phyloP scores from a whole-genome alignment of 2,888 invertebrate species.

The Bibio marci region DNA sequence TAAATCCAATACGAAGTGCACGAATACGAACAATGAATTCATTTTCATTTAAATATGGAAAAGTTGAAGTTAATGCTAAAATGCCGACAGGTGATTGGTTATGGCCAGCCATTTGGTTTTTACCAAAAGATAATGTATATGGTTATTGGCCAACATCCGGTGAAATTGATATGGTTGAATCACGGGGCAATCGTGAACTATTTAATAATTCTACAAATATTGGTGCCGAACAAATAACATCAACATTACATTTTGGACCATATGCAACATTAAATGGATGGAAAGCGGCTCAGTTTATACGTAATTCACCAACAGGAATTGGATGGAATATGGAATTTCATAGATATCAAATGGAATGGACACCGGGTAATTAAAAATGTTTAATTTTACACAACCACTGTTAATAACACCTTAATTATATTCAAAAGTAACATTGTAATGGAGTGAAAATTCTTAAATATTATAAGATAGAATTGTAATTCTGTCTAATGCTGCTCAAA shows the following conservation, averaged over 20 bases:
- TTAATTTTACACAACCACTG: no score
- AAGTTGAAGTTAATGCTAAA: conserved; percentile 44
- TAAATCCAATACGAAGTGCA: conserved; percentile 52
- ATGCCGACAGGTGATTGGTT: conserved; percentile 53
- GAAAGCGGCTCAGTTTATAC: conserved; percentile 23
- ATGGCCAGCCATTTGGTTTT: conserved; percentile 43
- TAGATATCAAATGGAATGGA: conserved; percentile 50
- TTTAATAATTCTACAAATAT: conserved; percentile 32
- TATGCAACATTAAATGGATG: conserved; percentile 35
- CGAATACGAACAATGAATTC: conserved; percentile 41
- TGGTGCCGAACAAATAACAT: conserved; percentile 38
- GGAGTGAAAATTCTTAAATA: no score
- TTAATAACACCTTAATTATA: no score
- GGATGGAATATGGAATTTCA: conserved; percentile 42
- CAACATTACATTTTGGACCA: conserved; percentile 52
- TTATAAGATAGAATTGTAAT: no score
- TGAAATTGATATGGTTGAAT: conserved; percentile 52
- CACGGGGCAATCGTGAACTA: conserved; percentile 42
- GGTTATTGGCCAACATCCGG: conserved; percentile 55
- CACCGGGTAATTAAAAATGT: conserved; percentile 19
- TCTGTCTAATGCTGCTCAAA: no score
- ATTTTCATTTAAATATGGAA: conserved; percentile 47
- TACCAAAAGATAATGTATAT: conserved; percentile 44
- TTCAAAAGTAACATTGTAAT: no score
- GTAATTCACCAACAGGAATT: conserved; percentile 7